These are phyloP conservation scores for Electrophaes corylata DNA, from an alignment of 2,888 invertebrate species.

Conservation along the genomic window DNA sequence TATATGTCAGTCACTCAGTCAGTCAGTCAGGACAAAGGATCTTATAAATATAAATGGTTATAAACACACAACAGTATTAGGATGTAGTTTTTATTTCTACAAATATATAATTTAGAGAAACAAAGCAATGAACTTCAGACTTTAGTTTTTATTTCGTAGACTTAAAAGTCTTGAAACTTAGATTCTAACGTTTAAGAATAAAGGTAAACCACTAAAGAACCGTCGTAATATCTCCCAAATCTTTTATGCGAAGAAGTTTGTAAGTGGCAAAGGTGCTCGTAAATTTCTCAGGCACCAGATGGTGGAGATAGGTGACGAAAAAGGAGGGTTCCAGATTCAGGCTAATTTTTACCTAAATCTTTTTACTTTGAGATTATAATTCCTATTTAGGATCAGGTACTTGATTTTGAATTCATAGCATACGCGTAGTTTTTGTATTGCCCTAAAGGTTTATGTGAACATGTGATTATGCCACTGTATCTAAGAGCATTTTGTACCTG, in stretches of 20 bases:
- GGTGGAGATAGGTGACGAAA: constrained; percentile 58
- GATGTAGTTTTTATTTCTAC: not conserved
- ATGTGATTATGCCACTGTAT: no score
- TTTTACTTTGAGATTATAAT: not conserved
- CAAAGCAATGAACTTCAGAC: not conserved
- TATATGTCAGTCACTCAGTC: no score
- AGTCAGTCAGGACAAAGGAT: no score
- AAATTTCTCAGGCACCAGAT: constrained; percentile 55
- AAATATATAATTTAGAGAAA: not conserved
- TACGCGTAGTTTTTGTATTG: not conserved
- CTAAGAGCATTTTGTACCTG: no score
- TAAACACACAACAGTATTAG: no score
- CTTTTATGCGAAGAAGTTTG: constrained; percentile 45
- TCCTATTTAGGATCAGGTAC: not conserved
- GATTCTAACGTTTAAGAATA: not conserved
- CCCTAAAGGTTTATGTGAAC: no score
- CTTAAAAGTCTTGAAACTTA: not conserved
- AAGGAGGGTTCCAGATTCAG: constrained; percentile 33
- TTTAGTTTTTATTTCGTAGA: not conserved
- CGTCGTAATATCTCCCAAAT: constrained; percentile 35
- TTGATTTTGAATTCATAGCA: not conserved
- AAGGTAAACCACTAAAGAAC: constrained; percentile 10
- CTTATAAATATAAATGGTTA: no score
- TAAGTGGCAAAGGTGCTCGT: constrained; percentile 49
- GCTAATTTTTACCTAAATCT: constrained; percentile 26